A percentile compares a stretch with the other conserved stretches of the same genome.
Evolutionary conservation across 2,797 vertebrate genomes (phyloP).

Genomic region (Eidolon dupreanum): DNA sequence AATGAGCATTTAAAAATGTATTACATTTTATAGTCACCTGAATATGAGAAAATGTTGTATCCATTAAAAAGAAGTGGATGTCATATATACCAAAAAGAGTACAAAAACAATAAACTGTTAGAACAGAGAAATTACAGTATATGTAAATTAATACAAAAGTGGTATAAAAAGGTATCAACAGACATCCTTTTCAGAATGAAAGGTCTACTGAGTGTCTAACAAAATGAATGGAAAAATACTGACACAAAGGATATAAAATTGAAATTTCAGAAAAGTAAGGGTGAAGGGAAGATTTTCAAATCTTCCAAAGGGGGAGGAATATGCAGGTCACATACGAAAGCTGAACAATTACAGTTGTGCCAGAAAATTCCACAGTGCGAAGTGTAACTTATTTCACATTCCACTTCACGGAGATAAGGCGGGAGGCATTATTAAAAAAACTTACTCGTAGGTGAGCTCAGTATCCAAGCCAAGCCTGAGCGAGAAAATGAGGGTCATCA

Average conservation of each 20-base stretch:
- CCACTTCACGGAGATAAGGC: background rate
- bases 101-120: background rate
- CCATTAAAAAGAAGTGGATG: background rate
- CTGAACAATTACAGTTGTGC: background rate
- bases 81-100: background rate
- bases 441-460: background rate
- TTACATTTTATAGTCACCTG: background rate
- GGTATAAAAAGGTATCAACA: background rate
- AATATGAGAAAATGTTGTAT: background rate
- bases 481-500: background rate
- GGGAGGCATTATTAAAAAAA: background rate
- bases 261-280: background rate
- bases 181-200: background rate
- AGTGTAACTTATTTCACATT: background rate
- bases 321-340: background rate
- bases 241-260: background rate
- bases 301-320: background rate
- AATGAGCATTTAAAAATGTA: background rate
- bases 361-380: background rate
- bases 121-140: slow-evolving; percentile 18
- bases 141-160: slow-evolving; percentile 9
- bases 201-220: background rate
- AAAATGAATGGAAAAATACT: background rate
- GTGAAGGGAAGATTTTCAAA: background rate
- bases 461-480: background rate